Evolutionary conservation across 2,888 invertebrate species (phyloP), one percentile per base, ranked within the genome.

Genomic region (Hyposoter didymator): DNA sequence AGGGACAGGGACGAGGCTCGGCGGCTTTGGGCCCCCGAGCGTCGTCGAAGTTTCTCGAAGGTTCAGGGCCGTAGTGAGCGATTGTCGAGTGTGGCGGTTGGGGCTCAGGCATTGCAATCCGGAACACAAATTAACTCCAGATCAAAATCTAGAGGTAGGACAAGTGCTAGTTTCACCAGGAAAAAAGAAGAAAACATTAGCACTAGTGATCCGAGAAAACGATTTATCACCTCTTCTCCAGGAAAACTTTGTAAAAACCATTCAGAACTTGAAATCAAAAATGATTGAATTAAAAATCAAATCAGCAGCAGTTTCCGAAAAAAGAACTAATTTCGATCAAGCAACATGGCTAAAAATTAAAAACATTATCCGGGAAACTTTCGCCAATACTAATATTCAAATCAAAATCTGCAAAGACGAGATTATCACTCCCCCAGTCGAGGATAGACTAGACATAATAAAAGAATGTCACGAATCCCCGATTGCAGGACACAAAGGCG

Each of bases 221-320:
- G 43, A 59, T 2, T 19, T 59, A 43, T 62, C 66, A 14, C 32
- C 22, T n/a, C 32, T 64, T 3, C 52, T 8, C 1, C 39, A 80
- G 47, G 47, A 43, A 39, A 76, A 76, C 43, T 62, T 81, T 6
- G 8, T n/a, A 1, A 43, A 49, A 14, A 22, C 81, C 0, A 32
- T 81, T 10, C 8, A 39, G 49, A 84, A 78, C 43, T 35, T 84
- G n/a, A 81, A 64, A n/a, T 55, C 6, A 7, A 28, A 32, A 35
- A 76, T 73, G 78, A 1, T 10, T 2, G n/a, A 78, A 35, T 28
- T 43, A 6, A 52, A 83, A 14, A 22, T 67, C 1, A 59, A 52
- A n/a, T 62, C 78, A 14, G 73, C 78, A 14, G 64, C 70, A 19
- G 14, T 84, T 19, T 86, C 76, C 0, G 66, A 82, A 73, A 84